These are phyloP conservation scores for Smittia sp. DNA, from an alignment of 2,888 invertebrate genomes.

Conservation along the genomic window DNA sequence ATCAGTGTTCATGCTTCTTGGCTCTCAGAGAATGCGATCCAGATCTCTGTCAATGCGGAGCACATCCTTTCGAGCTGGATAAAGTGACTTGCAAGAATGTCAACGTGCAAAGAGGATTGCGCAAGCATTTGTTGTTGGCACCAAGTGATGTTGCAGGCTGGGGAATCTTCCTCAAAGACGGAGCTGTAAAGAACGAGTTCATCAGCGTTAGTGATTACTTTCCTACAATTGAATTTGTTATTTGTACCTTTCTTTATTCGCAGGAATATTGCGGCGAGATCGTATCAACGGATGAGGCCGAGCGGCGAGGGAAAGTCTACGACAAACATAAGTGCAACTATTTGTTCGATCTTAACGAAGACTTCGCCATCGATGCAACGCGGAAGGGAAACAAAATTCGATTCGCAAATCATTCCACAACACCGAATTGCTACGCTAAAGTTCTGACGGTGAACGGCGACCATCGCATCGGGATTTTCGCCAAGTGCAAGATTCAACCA, in stretches of 20 bases:
- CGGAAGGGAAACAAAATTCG: slow-evolving; percentile 28
- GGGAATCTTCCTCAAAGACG: slow-evolving; percentile 18
- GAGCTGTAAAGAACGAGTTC: not conserved
- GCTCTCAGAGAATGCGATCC: slow-evolving; percentile 36
- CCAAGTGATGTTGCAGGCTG: slow-evolving; percentile 29
- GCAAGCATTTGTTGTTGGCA: slow-evolving; percentile 29
- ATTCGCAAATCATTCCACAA: slow-evolving; percentile 14
- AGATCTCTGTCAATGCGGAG: slow-evolving; percentile 14
- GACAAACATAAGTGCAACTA: slow-evolving; percentile 17
- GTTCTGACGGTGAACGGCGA: slow-evolving; percentile 22
- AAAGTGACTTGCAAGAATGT: slow-evolving; percentile 26
- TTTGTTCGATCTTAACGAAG: slow-evolving; percentile 24
- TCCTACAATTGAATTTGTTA: not conserved
- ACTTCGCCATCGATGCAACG: slow-evolving; percentile 11
- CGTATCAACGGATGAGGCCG: slow-evolving; percentile 15
- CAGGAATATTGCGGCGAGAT: slow-evolving; percentile 36
- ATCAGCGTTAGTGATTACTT: not conserved
- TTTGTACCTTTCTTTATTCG: too few relatives aligned
- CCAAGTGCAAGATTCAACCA: not conserved
- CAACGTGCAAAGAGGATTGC: not conserved
- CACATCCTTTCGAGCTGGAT: not conserved
- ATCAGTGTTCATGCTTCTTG: not conserved
- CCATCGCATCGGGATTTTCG: slow-evolving; percentile 28
- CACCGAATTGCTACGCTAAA: slow-evolving; percentile 23
- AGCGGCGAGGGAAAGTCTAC: slow-evolving; percentile 19